These are phyloP conservation scores for Echiichthys vipera DNA, from an alignment of 2,797 vertebrate species.

Conservation along the genomic window DNA sequence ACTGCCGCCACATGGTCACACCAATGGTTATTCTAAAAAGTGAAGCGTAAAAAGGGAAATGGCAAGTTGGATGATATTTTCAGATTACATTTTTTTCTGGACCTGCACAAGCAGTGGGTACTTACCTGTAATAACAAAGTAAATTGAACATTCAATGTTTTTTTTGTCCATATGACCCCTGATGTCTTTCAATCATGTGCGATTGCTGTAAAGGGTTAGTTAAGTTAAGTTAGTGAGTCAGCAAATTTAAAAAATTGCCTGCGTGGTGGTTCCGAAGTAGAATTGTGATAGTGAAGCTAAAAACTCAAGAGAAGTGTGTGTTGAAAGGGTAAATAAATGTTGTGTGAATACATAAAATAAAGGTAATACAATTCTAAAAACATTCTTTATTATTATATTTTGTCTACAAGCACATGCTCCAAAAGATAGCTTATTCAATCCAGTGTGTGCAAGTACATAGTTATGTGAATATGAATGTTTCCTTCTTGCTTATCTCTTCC, in stretches of 20 bases:
- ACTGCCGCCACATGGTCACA: conserved; percentile 1
- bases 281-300: neutral
- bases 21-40: neutral
- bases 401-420: neutral
- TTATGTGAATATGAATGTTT: conserved; percentile 26
- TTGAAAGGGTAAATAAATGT: neutral
- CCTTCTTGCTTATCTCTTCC: conserved; percentile 16
- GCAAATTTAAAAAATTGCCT: neutral
- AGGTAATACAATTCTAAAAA: neutral
- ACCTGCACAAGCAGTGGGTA: neutral
- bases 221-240: neutral
- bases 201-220: neutral
- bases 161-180: neutral
- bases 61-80: neutral
- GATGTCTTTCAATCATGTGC: neutral
- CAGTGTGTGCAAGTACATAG: neutral
- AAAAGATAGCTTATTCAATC: neutral
- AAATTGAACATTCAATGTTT: neutral
- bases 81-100: neutral
- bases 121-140: neutral
- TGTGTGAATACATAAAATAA: neutral
- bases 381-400: neutral
- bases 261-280: neutral
- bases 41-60: neutral
- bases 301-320: neutral